Conservation (phyloP, 2,113 vertebrate genomes). For the Psittacara wagleri region DNA sequence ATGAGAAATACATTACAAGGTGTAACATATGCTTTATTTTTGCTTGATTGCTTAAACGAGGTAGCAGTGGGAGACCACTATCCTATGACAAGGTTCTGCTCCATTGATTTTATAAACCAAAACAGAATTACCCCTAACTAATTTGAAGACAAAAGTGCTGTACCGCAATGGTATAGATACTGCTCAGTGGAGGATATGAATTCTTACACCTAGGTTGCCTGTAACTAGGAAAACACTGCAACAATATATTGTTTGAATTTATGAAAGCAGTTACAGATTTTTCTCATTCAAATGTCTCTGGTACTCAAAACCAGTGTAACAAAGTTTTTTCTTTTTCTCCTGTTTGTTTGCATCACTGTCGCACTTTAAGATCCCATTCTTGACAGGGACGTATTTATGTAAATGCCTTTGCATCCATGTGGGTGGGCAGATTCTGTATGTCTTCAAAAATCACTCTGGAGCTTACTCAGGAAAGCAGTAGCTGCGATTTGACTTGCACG, state of each 20-base stretch:
- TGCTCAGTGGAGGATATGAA: neutral
- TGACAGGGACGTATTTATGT: neutral
- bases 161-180: neutral
- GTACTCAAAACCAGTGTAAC: neutral
- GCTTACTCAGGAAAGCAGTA: neutral
- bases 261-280: neutral
- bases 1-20: slow-evolving; percentile 68
- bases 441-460: neutral
- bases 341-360: neutral
- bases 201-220: neutral
- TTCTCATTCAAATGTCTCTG: neutral
- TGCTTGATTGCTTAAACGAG: slow-evolving; percentile 68
- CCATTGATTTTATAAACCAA: slow-evolving; percentile 60
- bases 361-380: neutral
- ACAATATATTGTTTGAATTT: neutral
- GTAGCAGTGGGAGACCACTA: slow-evolving; percentile 66
- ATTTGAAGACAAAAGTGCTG: neutral
- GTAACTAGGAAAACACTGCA: neutral
- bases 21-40: slow-evolving; percentile 73
- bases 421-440: neutral
- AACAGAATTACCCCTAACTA: slow-evolving; percentile 54
- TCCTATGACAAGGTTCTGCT: slow-evolving; percentile 32
- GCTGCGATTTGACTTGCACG: neutral
- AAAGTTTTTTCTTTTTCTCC: neutral
- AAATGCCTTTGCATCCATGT: neutral